phyloP scores from a whole-genome alignment of 2,888 invertebrate species.

The Stratiomys singularior region DNA sequence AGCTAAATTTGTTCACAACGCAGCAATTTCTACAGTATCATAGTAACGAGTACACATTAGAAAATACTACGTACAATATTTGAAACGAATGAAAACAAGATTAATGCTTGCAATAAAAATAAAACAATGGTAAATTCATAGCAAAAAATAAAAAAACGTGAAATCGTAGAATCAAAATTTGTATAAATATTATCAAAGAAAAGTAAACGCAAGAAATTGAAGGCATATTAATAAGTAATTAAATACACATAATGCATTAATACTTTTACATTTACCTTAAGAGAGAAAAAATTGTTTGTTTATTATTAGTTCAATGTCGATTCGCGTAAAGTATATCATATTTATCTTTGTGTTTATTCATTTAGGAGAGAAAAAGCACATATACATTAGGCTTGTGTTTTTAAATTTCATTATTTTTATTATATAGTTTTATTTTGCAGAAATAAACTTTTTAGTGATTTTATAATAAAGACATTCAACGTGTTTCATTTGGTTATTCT shows the following conservation, averaged over 20 bases:
- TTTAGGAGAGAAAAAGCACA: slow-evolving; percentile 35
- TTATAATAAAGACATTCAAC: slow-evolving; percentile 37
- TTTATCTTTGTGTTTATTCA: slow-evolving; percentile 43
- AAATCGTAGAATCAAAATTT: slow-evolving; percentile 35
- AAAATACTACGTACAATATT: not conserved
- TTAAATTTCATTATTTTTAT: slow-evolving; percentile 44
- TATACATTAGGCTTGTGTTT: slow-evolving; percentile 26
- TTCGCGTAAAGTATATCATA: slow-evolving; percentile 34
- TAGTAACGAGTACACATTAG: too few relatives aligned
- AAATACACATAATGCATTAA: slow-evolving; percentile 6
- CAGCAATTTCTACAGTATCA: too few relatives aligned
- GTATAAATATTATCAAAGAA: slow-evolving; percentile 8
- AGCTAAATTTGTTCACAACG: not conserved
- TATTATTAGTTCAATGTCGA: slow-evolving; percentile 33
- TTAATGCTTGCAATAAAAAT: not conserved
- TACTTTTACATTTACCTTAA: slow-evolving; percentile 15
- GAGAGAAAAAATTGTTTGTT: slow-evolving; percentile 24
- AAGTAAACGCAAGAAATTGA: slow-evolving; percentile 1
- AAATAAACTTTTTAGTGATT: slow-evolving; percentile 46
- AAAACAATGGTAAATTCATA: not conserved
- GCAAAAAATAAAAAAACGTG: not conserved
- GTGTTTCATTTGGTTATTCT: slow-evolving; percentile 6
- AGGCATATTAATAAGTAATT: slow-evolving; percentile 3
- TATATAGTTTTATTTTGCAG: slow-evolving; percentile 42
- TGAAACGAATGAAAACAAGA: not conserved